Base-by-base conservation (phyloP, 2,797 vertebrate genomes). In the Neosilurus hyrtlii region DNA sequence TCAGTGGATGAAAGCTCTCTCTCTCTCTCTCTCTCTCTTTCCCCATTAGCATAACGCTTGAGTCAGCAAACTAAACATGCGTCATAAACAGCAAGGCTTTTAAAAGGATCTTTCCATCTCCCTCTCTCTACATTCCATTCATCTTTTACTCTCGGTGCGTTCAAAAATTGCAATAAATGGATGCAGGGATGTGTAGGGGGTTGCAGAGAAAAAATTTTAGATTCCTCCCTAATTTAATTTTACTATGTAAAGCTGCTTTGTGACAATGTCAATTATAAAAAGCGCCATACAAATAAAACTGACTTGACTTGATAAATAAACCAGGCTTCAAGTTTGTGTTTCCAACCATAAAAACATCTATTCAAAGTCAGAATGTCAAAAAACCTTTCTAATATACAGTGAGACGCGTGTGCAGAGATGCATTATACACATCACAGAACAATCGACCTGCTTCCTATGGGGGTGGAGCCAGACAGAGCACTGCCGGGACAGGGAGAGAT, bases 11-110 rank as follows among this genome's bases (percentile, higher is more conserved):
- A n/a, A n/a, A n/a, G n/a, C n/a, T n/a, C n/a, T n/a, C n/a, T n/a
- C n/a, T n/a, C n/a, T n/a, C n/a, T n/a, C n/a, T n/a, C n/a, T n/a
- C 10, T 15, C 49, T 26, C 43, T 52, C 49, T n/a, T 62, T 54
- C 15, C 0, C 6, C 49, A 82, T 86, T 83, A 83, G 67, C 78
- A 82, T 85, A 85, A 82, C 8, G 57, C 84, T 88, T 51, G 72
- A 80, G 82, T 85, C 83, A 88, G 85, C 85, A 85, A 63, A 65
- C 67, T 62, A n/a, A 59, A 52, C 49, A 37, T 20, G 68, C 61
- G 62, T 72, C 68, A 73, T 20, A 73, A 57, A 70, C 11, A 59
- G 37, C 83, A 61, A 22, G 11, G 65, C 22, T 65, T 79, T 82
- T 43, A 20, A 35, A 68, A 68, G 43, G 43, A 83, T 51, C 62